Base-by-base conservation (phyloP, 2,888 invertebrate species). In the Ormyrus labotus region DNA sequence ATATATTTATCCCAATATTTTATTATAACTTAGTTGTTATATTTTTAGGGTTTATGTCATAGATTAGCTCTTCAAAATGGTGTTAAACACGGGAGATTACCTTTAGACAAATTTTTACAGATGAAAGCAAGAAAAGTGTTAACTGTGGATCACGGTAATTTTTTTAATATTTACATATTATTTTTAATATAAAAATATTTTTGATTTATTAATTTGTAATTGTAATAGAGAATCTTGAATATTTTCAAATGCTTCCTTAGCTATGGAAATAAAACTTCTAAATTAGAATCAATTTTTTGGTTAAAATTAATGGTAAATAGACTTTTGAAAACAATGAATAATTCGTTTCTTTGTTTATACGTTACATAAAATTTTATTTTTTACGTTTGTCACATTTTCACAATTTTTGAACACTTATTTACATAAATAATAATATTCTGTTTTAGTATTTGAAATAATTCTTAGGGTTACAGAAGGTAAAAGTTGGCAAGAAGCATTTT, bases 111-210 rank as follows among this genome's bases (percentile, higher is more conserved):
- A 90, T 96, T 95, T 92, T 93, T 99, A 65, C 94, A 96, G 87
- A 96, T 99, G 95, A 97, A 97, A 91, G 95, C 96, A 6, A 94
- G 98, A 85, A 96, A 96, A 92, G 99, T 99, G 70, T 93, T 99
- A 78, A 97, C 98, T 61, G 96, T 99, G 84, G 97, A 98, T 91
- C 99, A 99, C 93, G 98, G 96, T 96, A 92, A 90, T 85, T 83
- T 47, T 47, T 34, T 34, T 0, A 34, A 34, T 34, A 34, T 34
- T 34, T 34, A 34, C 3, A 34, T 34, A 34, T 34, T 34, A 34
- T 34, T 34, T 34, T 34, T 34, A 34, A 4, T 34, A 34, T 34
- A 34, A 34, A 34, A 34, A 34, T 34, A 34, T 34, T 34, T 34
- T 34, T 34, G 34, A 34, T 34, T 4, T 34, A 34, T 34, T 34